Evolutionary conservation across 2,888 invertebrate species (phyloP).

Genomic region (Piscicola geometra): DNA sequence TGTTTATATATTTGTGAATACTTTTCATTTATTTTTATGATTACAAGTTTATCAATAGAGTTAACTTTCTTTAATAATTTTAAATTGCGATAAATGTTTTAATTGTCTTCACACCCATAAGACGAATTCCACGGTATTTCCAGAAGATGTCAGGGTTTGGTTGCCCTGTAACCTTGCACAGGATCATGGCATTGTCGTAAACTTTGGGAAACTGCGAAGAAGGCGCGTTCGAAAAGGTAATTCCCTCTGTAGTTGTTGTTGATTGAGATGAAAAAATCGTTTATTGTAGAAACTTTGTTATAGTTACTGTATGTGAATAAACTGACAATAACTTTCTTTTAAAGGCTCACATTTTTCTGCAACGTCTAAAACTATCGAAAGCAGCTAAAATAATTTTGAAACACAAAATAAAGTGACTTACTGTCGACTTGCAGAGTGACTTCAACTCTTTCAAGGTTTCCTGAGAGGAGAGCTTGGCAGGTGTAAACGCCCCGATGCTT

Average conservation of each 20-base stretch:
- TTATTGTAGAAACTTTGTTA: no score
- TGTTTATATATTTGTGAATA: no score
- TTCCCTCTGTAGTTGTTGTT: conserved; percentile 41
- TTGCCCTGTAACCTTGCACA: conserved; percentile 39
- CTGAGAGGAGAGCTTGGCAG: conserved; percentile 40
- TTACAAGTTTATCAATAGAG: no score
- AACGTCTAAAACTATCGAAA: no score
- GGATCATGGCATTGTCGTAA: conserved; percentile 42
- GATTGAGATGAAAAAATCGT: no score
- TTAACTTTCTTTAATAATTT: no score
- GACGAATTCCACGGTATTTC: conserved; percentile 32
- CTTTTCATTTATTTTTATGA: no score
- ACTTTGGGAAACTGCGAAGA: conserved; percentile 42
- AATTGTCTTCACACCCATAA: conserved; percentile 21
- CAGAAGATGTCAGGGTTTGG: conserved; percentile 39
- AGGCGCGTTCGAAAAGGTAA: conserved; percentile 42
- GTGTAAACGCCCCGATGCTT: conserved; percentile 42
- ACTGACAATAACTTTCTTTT: no score
- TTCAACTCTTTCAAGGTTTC: conserved; percentile 30
- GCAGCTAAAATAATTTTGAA: background rate
- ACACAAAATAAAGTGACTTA: conserved; percentile 30
- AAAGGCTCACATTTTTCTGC: no score
- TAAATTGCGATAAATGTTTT: no score
- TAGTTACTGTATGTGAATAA: no score
- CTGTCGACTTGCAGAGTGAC: conserved; percentile 37